Evolutionary conservation across 2,797 vertebrate species (phyloP), one percentile per base, ranked within the genome.

Genomic region (Hemibagrus guttatus): DNA sequence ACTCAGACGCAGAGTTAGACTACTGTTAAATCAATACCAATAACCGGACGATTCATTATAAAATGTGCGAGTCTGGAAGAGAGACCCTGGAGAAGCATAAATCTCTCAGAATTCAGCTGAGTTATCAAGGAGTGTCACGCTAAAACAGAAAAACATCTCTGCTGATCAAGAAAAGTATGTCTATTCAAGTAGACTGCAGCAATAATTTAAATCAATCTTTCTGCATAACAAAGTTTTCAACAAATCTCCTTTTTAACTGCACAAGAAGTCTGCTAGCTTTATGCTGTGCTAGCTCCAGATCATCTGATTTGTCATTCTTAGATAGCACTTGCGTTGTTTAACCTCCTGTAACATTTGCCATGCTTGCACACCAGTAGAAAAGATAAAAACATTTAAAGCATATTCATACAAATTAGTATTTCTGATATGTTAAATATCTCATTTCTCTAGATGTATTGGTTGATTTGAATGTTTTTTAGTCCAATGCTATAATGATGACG

Each of bases 21-120:
- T 79, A 78, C 54, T 69, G 81, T 59, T 74, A 54, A 84, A 87
- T 84, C 86, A 66, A 87, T 87, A 84, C 49, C 75, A 87, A 79
- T 79, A 83, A 59, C 81, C 54, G 35, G 26, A 9, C 52, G 16
- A 58, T 79, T 76, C 81, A 71, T 84, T 87, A 75, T 63, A 69
- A 59, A 87, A 46, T 56, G 26, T 13, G 12, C 13, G 17, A 21
- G n/a, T 52, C 81, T 69, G 26, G 49, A 87, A 68, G 26, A 78
- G 72, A 23, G 72, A 87, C 72, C 35, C 49, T 12, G 63, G 35
- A 69, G 81, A 49, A 23, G 63, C 72, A 87, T 87, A 69, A 59
- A 87, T 84, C 31, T 78, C 35, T 7, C 81, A 49, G 35, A 66
- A 49, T 86, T 76, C 80, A 66, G 80, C 69, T 66, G 59, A 83